Base-by-base conservation (phyloP, 2,888 invertebrate species). In the Micropterix aruncella region DNA sequence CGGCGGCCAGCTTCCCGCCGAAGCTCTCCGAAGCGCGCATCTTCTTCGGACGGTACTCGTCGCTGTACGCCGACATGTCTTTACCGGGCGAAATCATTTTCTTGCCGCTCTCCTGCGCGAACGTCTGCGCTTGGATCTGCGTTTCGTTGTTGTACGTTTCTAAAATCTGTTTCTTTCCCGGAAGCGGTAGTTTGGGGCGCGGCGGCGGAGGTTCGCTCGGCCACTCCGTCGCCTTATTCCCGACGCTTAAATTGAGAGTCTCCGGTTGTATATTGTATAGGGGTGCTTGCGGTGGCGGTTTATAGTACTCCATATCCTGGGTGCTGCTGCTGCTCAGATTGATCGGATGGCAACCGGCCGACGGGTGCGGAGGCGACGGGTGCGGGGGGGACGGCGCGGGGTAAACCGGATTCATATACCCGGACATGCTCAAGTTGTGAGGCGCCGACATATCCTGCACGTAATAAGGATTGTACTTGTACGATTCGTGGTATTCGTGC, bases 21-120 rank as follows among this genome's bases (percentile, higher is more conserved):
- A 68, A 57, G 52, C 64, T 70, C 53, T 71, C 70, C 44, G 70
- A 66, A 48, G 71, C 71, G 44, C 71, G 59, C 70, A 71, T 71
- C 56, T 70, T 70, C 53, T 71, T 71, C 27, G 70, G 71, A 48
- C 70, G 58, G 57, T 71, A 71, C 53, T 68, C 65, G 43, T 61
- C 52, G 48, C 60, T 59, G 52, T 62, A 60, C 15, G 61, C 61
- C 15, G 60, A 62, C 14, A 27, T 27, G n/a, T 7, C 42, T 2
- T 37, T 39, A 3, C 42, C 45, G 42, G 53, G 46, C 40, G 51
- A 48, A 43, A 55, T 57, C 47, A 53, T 43, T 37, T 44, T 48
- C 27, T 51, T 58, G 3, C 38, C 38, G 16, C 38, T 40, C 18
- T 49, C 44, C 17, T 45, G 41, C 46, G 40, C 47, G 3, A 55